These are phyloP conservation scores for Nestor notabilis DNA, from an alignment of 2,113 vertebrate species.

Conservation along the genomic window DNA sequence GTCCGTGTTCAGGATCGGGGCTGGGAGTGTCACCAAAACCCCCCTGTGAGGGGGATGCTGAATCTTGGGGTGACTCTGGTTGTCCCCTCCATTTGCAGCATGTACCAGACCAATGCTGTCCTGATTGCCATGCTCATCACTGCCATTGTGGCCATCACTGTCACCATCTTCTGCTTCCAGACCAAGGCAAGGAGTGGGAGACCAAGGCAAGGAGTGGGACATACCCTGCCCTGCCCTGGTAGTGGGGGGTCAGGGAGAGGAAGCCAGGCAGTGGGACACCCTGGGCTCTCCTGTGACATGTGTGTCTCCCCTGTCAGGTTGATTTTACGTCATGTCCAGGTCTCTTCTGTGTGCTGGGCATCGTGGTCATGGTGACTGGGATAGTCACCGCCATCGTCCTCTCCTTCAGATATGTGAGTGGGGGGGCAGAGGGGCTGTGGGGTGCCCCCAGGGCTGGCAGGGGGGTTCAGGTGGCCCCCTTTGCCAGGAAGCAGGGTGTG, in stretches of 20 bases:
- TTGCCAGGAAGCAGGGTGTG: not conserved
- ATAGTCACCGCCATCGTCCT: conserved; percentile 88
- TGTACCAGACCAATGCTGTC: conserved; percentile 84
- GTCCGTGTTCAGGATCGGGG: accelerated
- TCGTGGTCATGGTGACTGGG: conserved; percentile 87
- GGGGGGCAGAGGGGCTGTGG: not conserved
- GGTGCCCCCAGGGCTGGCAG: not conserved
- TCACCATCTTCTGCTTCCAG: conserved; percentile 97
- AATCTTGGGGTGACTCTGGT: not conserved
- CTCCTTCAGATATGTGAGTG: conserved; percentile 91
- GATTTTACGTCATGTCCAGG: conserved; percentile 94
- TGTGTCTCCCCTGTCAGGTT: conserved; percentile 75
- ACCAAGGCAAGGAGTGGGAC: conserved; percentile 83
- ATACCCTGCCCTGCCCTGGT: not conserved
- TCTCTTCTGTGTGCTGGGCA: conserved; percentile 85
- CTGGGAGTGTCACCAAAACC: not conserved
- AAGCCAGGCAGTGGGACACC: not conserved
- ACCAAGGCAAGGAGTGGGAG: conserved; percentile 85
- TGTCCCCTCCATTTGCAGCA: conserved; percentile 66
- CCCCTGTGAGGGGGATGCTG: not conserved
- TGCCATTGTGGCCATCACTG: conserved; percentile 83
- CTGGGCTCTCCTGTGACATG: not conserved
- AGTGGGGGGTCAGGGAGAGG: too few species aligned
- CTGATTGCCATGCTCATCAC: conserved; percentile 90
- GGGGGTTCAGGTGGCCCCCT: not conserved